Evolutionary conservation across 2,797 vertebrate species (phyloP), one percentile per base, ranked within the genome.

Genomic region (Sciurus carolinensis): DNA sequence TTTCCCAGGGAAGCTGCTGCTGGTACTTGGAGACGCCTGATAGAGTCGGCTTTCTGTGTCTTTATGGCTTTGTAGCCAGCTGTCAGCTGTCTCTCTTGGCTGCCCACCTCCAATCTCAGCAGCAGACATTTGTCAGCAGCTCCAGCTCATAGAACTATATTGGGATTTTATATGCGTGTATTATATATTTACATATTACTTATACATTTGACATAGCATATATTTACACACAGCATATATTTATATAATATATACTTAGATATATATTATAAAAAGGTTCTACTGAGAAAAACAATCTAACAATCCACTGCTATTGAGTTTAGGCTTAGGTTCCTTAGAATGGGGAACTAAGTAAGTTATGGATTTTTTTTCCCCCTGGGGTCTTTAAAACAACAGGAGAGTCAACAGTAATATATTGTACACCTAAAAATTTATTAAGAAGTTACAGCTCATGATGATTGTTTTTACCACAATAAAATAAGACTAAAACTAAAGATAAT

Each of bases 1-100:
- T 92, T 92, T 84, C 80, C 86, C 94, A 91, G 71, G n/a, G 75
- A 90, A 90, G 54, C 80, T 54, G 79, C 22, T 39, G 64, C 47
- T 4, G 33, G 57, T 62, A 33, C 64, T 69, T 44, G 33, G 67
- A 36, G 93, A 54, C 1, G 14, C 62, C 76, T 89, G 79, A 71
- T 50, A 85, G 12, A 88, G 88, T 64, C 0, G 2, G 42, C 28
- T 18, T 15, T 83, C 69, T 44, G 24, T n/a, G 2, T 57, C 81
- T 76, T 39, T 10, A 1, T 62, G 79, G 13, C 28, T 73, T 26
- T 88, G 39, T 1, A 69, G 82, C 54, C 67, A 94, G 81, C 62
- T 36, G 39, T 54, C 81, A 73, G 54, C 81, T 9, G 0, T 44
- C 62, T 69, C 85, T 90, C 69, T 72, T 87, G 87, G 87, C 75